Conservation (phyloP, 2,797 vertebrate species). For the Rhodeus uyekii region DNA sequence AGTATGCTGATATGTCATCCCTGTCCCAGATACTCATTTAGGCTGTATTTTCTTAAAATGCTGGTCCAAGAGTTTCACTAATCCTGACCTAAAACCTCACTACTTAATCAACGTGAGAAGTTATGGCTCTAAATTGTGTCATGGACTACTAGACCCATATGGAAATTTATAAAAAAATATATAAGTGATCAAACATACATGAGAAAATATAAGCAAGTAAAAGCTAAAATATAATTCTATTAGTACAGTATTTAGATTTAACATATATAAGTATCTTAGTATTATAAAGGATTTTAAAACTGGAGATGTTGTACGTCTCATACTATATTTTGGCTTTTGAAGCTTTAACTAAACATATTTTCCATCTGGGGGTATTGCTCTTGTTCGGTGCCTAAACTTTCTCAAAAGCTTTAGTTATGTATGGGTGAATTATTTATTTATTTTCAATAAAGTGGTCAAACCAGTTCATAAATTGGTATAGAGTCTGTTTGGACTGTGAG, state of each 20-base stretch:
- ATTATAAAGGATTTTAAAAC: not conserved
- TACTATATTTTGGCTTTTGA: not conserved
- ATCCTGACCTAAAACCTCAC: not conserved
- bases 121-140: no score
- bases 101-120: not conserved
- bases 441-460: not conserved
- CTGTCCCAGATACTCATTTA: not conserved
- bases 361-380: not conserved
- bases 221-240: no score
- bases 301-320: not conserved
- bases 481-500: not conserved
- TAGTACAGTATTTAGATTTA: no score
- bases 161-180: no score
- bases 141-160: no score
- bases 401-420: not conserved
- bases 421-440: not conserved
- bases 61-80: not conserved
- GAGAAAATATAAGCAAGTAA: no score
- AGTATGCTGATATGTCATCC: conserved; percentile 11
- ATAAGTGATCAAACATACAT: no score
- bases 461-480: not conserved
- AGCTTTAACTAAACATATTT: not conserved
- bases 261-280: no score
- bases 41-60: not conserved
- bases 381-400: not conserved